Evolutionary conservation across 30 jellyfish, hydroid and myxozoan genomes (phyloP).

Genomic region (Aurelia aurita): DNA sequence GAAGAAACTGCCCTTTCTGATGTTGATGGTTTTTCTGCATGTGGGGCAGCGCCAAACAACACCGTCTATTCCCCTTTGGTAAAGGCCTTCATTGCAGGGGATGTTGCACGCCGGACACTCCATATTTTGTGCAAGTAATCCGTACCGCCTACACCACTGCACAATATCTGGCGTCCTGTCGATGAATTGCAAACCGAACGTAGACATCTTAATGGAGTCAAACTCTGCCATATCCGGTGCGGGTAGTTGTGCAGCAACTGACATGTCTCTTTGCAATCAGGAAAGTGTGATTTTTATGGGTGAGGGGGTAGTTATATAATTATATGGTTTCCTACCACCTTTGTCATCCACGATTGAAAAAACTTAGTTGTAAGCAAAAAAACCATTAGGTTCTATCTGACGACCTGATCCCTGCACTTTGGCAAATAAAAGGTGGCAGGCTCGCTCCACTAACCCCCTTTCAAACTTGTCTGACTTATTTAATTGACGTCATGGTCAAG

Average conservation of each 20-base stretch:
- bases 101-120: not conserved
- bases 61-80: not conserved
- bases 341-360: no score
- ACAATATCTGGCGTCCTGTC: not conserved
- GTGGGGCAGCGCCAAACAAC: not conserved
- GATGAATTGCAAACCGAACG: not conserved
- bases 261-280: no score
- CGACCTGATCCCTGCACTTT: no score
- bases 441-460: no score
- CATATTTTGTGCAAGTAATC: not conserved
- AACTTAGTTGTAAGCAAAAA: no score
- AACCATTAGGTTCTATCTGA: no score
- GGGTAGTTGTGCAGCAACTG: not conserved
- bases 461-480: no score
- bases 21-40: not conserved
- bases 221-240: not conserved
- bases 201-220: not conserved
- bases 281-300: no score
- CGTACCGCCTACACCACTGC: not conserved
- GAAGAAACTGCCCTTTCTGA: conserved; percentile 12
- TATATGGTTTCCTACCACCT: no score
- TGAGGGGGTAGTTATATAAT: no score
- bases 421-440: no score
- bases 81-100: not conserved
- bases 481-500: no score